These are phyloP conservation scores for Tenthredo livida DNA, from an alignment of 2,888 invertebrate species.

Conservation along the genomic window DNA sequence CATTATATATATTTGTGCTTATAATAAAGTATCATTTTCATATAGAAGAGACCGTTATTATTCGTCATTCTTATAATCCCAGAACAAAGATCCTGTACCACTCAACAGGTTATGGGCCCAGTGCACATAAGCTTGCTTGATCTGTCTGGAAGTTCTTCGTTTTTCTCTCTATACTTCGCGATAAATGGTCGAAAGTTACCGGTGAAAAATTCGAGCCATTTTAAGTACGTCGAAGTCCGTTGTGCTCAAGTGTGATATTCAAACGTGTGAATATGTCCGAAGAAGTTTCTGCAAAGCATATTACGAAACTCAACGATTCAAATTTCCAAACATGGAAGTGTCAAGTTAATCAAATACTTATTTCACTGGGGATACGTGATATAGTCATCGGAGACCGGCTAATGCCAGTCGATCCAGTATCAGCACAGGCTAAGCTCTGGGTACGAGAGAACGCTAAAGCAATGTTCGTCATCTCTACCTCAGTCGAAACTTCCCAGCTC, in stretches of 20 bases:
- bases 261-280: not conserved
- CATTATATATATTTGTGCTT: no score
- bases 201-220: not conserved
- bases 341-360: slow-evolving; percentile 50
- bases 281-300: not conserved
- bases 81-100: no score
- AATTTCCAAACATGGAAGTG: slow-evolving; percentile 57
- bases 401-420: slow-evolving; percentile 1
- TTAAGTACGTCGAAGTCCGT: not conserved
- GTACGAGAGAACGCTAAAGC: slow-evolving; percentile 58
- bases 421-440: slow-evolving; percentile 47
- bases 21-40: no score
- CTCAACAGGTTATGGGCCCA: slow-evolving; percentile 2
- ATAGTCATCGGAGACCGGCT: slow-evolving; percentile 54
- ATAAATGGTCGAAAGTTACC: not conserved
- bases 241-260: not conserved
- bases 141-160: not conserved
- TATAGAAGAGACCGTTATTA: no score
- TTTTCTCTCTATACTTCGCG: not conserved
- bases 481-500: slow-evolving; percentile 52
- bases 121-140: not conserved
- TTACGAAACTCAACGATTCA: slow-evolving; percentile 56
- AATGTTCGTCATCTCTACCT: slow-evolving; percentile 56
- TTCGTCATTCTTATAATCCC: no score
- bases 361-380: slow-evolving; percentile 5